Base-by-base conservation (phyloP, 2,113 vertebrate genomes). In the Andinoacara biseriatus region DNA sequence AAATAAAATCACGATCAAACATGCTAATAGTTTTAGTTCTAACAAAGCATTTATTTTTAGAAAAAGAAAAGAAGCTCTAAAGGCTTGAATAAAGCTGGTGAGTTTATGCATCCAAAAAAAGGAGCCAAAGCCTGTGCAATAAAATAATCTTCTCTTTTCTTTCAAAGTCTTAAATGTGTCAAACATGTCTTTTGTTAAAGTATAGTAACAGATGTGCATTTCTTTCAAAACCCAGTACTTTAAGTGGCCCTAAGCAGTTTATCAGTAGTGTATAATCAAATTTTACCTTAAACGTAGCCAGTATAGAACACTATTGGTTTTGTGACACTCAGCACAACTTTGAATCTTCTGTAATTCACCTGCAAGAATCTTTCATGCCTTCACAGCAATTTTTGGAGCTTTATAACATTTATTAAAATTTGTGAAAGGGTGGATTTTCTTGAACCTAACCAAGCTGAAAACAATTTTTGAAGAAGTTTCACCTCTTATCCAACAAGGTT, bases 301-400 rank as follows among this genome's bases (percentile, higher is more conserved):
- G n/a, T n/a, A n/a, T n/a, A n/a, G n/a, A n/a, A n/a, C n/a, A n/a
- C n/a, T n/a, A n/a, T n/a, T n/a, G 43, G 43, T 72, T 31, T 31
- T 29, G 24, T 24, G 29, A 10, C 43, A 20, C 43, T 69, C 0
- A 49, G 43, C 24, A 69, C 65, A 69, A 52, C 0, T 31, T 52
- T 69, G 3, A 69, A 1, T 31, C 0, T 52, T 0, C 3, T 1
- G 7, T 52, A 52, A 52, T 0, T 72, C 17, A 52, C 52, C 17
- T 31, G 1, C 5, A 72, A 52, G 0, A 0, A 20, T 72, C 6
- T 52, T 52, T 72, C 7, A 52, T 52, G 0, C 5, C 14, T 49
- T 49, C 46, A 52, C 43, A 52, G 11, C 15, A 18, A 18, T 72
- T 72, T 72, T 72, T 72, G 26, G 43, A 31, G 65, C 0, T 0